Evolutionary conservation across 1,140 invertebrate genomes (phyloP).

Genomic region (silkworm (Bombyx mori)): DNA sequence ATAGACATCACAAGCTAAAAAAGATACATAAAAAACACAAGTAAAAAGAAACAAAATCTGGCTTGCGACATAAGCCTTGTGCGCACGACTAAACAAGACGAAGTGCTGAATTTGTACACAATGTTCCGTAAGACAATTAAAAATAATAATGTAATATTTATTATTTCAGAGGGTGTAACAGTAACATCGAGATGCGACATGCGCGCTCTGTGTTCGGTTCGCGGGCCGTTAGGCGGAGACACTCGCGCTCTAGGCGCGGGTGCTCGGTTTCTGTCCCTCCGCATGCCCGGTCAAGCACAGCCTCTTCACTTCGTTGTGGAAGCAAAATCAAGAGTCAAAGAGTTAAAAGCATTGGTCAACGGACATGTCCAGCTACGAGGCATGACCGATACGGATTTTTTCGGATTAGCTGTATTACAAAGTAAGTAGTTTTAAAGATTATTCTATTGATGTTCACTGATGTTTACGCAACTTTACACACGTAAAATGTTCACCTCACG

Average conservation of each 20-base stretch:
- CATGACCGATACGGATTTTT: slow-evolving; percentile 78
- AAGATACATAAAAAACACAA: too few species aligned
- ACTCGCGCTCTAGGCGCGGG: slow-evolving; percentile 55
- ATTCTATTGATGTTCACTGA: too few species aligned
- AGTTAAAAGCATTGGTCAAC: slow-evolving; percentile 76
- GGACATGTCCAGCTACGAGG: slow-evolving; percentile 73
- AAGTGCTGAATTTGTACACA: too few species aligned
- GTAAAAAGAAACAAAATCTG: too few species aligned
- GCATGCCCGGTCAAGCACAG: slow-evolving; percentile 57
- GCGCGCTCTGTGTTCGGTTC: slow-evolving; percentile 72
- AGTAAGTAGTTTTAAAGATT: slow-evolving; percentile 61
- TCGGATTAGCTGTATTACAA: slow-evolving; percentile 77
- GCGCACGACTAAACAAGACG: too few species aligned
- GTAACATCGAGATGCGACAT: slow-evolving; percentile 70
- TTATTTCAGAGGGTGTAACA: slow-evolving; percentile 59
- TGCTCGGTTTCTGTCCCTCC: slow-evolving; percentile 58
- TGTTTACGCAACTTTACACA: too few species aligned
- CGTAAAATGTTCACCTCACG: neutral
- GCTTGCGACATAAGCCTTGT: too few species aligned
- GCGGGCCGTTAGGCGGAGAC: slow-evolving; percentile 65
- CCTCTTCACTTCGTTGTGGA: slow-evolving; percentile 72
- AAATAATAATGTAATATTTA: neutral
- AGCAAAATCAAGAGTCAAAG: slow-evolving; percentile 78
- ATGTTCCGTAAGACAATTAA: too few species aligned
- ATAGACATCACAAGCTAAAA: too few species aligned